phyloP scores from a whole-genome alignment of 2,888 invertebrate species.

The Argynnis bischoffii region DNA sequence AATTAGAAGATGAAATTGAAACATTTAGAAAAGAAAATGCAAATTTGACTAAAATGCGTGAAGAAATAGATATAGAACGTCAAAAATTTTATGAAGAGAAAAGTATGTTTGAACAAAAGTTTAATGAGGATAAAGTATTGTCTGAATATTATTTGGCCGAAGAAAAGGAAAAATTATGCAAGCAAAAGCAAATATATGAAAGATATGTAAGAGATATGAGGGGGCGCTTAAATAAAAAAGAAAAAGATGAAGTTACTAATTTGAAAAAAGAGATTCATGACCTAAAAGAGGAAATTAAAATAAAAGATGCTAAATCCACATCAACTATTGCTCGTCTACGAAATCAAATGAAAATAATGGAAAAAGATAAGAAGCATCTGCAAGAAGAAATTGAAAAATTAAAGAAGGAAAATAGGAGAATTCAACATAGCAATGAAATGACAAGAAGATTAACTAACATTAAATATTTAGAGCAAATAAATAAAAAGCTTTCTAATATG shows the following conservation, averaged over 20 bases:
- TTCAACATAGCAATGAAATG: slow-evolving; percentile 83
- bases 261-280: slow-evolving; percentile 85
- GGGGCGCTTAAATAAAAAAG: slow-evolving; percentile 85
- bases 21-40: slow-evolving; percentile 79
- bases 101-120: slow-evolving; percentile 79
- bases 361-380: slow-evolving; percentile 85
- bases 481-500: slow-evolving; percentile 76
- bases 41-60: slow-evolving; percentile 78
- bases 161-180: slow-evolving; percentile 86
- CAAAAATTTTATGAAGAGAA: slow-evolving; percentile 84
- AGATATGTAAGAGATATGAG: slow-evolving; percentile 86
- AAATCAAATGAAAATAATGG: slow-evolving; percentile 87
- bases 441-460: slow-evolving; percentile 84
- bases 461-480: slow-evolving; percentile 89
- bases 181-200: slow-evolving; percentile 85
- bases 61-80: slow-evolving; percentile 83
- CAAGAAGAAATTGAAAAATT: slow-evolving; percentile 86
- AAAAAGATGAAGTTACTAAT: slow-evolving; percentile 85
- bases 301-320: slow-evolving; percentile 89
- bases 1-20: slow-evolving; percentile 85
- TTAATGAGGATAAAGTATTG: slow-evolving; percentile 85
- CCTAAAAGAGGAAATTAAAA: slow-evolving; percentile 85
- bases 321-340: slow-evolving; percentile 87
- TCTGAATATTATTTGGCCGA: slow-evolving; percentile 86
- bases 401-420: slow-evolving; percentile 85